phyloP scores from a whole-genome alignment of 2,888 invertebrate genomes.

The Ophion obscuratus region DNA sequence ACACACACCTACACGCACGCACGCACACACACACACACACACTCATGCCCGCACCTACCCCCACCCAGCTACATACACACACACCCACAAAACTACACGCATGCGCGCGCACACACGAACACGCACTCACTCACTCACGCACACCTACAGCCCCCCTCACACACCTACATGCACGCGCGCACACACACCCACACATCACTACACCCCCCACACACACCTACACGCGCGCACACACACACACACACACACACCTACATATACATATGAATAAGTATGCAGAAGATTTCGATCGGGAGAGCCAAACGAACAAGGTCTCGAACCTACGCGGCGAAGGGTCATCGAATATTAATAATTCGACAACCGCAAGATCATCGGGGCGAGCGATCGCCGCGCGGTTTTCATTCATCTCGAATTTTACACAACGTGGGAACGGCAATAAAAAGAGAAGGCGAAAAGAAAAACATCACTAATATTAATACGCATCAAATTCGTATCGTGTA shows the following conservation, averaged over 20 bases:
- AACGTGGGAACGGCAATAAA: conserved; percentile 23
- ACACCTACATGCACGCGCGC: too few relatives aligned
- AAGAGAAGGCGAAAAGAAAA: conserved; percentile 12
- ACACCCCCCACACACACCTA: too few relatives aligned
- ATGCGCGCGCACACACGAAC: too few relatives aligned
- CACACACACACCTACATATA: background rate
- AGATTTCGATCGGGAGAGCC: conserved; percentile 12
- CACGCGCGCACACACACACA: background rate
- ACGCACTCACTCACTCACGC: too few relatives aligned
- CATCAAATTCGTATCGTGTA: conserved; percentile 16
- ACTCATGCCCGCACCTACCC: too few relatives aligned
- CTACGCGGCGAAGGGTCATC: conserved; percentile 26
- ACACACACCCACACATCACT: too few relatives aligned
- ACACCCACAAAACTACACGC: too few relatives aligned
- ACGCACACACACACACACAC: background rate
- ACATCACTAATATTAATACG: background rate
- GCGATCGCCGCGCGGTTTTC: conserved; percentile 32
- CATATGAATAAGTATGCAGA: conserved; percentile 9
- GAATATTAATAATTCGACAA: conserved; percentile 60
- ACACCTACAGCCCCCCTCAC: too few relatives aligned
- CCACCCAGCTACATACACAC: too few relatives aligned
- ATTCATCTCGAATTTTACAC: conserved; percentile 37
- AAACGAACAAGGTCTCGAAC: conserved; percentile 9
- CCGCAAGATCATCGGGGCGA: conserved; percentile 11
- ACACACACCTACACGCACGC: background rate